Evolutionary conservation across 1,140 invertebrate species (phyloP).

Genomic region (Bombus breviceps): DNA sequence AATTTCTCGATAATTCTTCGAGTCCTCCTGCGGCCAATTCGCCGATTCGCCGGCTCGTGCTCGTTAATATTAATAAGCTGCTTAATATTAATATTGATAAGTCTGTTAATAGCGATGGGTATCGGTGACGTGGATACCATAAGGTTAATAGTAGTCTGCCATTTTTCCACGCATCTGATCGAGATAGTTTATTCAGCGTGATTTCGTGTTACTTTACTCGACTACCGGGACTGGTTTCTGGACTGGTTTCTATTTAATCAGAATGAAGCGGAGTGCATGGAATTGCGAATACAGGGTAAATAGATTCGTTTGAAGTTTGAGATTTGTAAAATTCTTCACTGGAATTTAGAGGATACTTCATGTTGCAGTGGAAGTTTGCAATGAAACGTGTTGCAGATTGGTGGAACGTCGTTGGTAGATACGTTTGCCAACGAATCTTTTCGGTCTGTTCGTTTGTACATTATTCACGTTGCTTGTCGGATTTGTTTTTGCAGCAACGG

Average conservation of each 20-base stretch:
- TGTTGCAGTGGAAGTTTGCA: background rate
- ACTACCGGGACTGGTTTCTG: background rate
- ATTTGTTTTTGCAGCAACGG: background rate
- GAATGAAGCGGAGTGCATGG: no score
- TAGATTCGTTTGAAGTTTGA: background rate
- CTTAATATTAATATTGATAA: slow-evolving; percentile 53
- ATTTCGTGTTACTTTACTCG: background rate
- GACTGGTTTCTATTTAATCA: background rate
- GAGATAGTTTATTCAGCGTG: background rate
- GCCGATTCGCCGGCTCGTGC: background rate
- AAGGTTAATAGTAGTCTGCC: background rate
- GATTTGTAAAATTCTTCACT: background rate
- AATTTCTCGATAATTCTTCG: slow-evolving; percentile 60
- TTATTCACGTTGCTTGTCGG: slow-evolving; percentile 29
- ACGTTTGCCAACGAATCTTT: slow-evolving; percentile 30
- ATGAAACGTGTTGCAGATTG: slow-evolving; percentile 1
- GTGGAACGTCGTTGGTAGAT: background rate
- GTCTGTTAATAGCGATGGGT: slow-evolving; percentile 37
- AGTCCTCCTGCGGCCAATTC: background rate
- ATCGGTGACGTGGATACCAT: slow-evolving; percentile 29
- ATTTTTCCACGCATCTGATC: background rate
- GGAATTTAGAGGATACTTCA: background rate
- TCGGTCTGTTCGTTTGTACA: slow-evolving; percentile 24
- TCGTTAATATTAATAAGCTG: slow-evolving; percentile 56
- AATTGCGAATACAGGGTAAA: no score